These are phyloP conservation scores for Leucophenga varia DNA, from an alignment of 1,140 invertebrate species.

Conservation along the genomic window DNA sequence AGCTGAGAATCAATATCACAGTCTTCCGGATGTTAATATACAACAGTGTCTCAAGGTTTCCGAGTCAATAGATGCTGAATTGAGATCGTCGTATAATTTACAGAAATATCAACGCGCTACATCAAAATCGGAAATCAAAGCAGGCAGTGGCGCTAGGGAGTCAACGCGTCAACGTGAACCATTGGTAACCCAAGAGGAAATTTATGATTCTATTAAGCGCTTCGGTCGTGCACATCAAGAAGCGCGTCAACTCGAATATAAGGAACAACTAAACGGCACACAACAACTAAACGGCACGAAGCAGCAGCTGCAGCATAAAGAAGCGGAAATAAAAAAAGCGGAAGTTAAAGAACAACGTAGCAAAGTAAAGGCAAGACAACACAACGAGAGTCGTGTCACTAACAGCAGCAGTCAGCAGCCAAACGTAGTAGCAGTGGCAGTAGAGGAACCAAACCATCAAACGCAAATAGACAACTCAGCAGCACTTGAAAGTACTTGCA, in stretches of 20 bases:
- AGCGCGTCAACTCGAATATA: constrained; percentile 34
- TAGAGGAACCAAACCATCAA: too few relatives aligned
- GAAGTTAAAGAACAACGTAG: constrained; percentile 12
- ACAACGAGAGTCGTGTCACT: too few relatives aligned
- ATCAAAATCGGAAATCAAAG: constrained; percentile 23
- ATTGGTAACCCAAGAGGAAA: constrained; percentile 37
- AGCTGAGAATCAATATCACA: constrained; percentile 67
- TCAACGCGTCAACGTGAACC: constrained; percentile 12
- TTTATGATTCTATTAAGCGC: constrained; percentile 50
- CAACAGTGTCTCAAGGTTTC: constrained; percentile 66
- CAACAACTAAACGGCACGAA: constrained; percentile 13
- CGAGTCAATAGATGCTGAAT: constrained; percentile 67
- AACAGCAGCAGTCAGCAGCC: constrained; percentile 18
- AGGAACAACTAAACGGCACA: constrained; percentile 1
- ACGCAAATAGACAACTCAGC: neutral
- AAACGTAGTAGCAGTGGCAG: constrained; percentile 2
- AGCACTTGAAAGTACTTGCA: too few relatives aligned
- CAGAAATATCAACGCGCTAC: constrained; percentile 44
- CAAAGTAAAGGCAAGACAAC: too few relatives aligned
- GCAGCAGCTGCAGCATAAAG: constrained; percentile 24
- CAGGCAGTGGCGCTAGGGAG: neutral
- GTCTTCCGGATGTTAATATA: constrained; percentile 67
- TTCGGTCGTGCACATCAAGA: constrained; percentile 50
- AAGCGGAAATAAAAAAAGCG: constrained; percentile 3
- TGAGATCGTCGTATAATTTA: constrained; percentile 58